These are phyloP conservation scores for Salarias fasciatus DNA, from an alignment of 2,797 vertebrate genomes.

Conservation along the genomic window DNA sequence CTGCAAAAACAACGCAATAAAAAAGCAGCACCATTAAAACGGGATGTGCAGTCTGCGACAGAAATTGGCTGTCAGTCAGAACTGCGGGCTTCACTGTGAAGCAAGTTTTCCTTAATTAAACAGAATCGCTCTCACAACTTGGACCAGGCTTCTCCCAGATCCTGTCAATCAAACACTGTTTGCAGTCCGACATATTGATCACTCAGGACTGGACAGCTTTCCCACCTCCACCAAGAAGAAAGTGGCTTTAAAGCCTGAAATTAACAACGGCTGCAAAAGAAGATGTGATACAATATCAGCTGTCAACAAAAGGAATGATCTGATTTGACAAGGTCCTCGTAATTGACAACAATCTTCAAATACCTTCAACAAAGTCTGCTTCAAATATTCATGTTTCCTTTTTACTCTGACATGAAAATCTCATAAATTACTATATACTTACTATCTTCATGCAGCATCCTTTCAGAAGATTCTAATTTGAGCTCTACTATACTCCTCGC, in stretches of 20 bases:
- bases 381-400: slow-evolving; percentile 1
- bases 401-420: slow-evolving; percentile 24
- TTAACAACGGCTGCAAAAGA: no score
- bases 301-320: not conserved
- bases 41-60: slow-evolving; percentile 4
- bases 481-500: slow-evolving; percentile 7
- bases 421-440: no score
- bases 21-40: not conserved
- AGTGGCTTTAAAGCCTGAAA: no score
- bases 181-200: slow-evolving; percentile 5
- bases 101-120: slow-evolving; percentile 22
- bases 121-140: slow-evolving; percentile 29
- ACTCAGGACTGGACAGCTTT: slow-evolving; percentile 11
- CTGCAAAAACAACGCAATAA: not conserved
- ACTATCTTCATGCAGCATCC: slow-evolving; percentile 3
- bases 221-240: no score
- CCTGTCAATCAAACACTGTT: slow-evolving; percentile 22
- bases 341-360: slow-evolving; percentile 6
- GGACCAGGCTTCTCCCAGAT: slow-evolving; percentile 3
- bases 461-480: slow-evolving; percentile 8
- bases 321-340: not conserved
- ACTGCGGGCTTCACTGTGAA: not conserved
- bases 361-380: slow-evolving; percentile 7
- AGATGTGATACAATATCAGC: no score
- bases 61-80: not conserved